phyloP scores from a whole-genome alignment of 2,797 vertebrate genomes.

The Podargus strigoides region DNA sequence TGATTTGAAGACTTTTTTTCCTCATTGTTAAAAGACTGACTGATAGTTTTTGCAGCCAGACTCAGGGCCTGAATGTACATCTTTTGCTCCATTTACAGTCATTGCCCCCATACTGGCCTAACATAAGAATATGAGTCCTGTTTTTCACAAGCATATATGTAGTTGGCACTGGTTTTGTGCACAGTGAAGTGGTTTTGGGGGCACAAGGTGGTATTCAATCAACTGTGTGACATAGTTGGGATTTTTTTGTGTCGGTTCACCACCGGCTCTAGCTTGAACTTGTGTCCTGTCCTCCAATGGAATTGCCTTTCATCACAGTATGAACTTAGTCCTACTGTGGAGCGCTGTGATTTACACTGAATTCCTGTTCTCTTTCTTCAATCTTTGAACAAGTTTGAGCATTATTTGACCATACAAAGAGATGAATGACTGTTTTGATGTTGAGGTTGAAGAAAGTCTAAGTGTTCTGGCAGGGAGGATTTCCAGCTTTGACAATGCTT shows the following conservation, averaged over 20 bases:
- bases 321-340: neutral
- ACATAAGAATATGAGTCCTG: neutral
- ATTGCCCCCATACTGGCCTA: neutral
- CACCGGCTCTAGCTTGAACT: neutral
- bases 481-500: slow-evolving; percentile 16
- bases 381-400: slow-evolving; percentile 36
- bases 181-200: neutral
- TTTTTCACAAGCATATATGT: neutral
- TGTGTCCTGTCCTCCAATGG: neutral
- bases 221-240: neutral
- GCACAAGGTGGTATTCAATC: neutral
- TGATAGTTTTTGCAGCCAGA: neutral
- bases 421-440: slow-evolving; percentile 40
- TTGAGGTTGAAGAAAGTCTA: neutral
- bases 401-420: slow-evolving; percentile 34
- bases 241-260: neutral
- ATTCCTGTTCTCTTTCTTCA: slow-evolving; percentile 20
- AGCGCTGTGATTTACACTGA: neutral
- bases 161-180: neutral
- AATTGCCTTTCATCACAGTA: neutral
- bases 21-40: neutral
- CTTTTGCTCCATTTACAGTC: neutral
- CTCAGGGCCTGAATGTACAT: neutral
- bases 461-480: slow-evolving; percentile 2
- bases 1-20: neutral